Percentiles rank a stretch among this genome's conserved stretches.
phyloP scores from a whole-genome alignment of 2,888 invertebrate genomes.

The Smittia sp. region DNA sequence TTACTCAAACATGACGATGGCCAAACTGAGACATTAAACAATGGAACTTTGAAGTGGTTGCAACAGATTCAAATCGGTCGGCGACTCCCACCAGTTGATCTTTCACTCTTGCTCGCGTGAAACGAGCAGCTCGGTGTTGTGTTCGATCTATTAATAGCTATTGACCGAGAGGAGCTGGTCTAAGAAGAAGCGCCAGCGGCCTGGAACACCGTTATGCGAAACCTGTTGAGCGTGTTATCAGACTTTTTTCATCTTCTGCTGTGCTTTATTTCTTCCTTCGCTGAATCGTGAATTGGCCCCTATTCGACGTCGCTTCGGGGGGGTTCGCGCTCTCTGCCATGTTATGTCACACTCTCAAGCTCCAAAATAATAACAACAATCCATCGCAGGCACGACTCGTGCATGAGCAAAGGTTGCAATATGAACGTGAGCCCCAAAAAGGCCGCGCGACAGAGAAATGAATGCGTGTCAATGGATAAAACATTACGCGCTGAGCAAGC shows the following conservation, averaged over 20 bases:
- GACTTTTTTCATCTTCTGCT: background rate
- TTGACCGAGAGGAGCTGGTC: background rate
- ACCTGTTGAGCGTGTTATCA: slow-evolving; percentile 10
- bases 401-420: background rate
- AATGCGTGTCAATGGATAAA: background rate
- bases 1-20: too few relatives aligned
- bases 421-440: background rate
- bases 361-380: background rate
- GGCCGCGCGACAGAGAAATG: background rate
- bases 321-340: background rate
- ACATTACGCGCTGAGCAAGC: background rate
- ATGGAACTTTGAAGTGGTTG: too few relatives aligned
- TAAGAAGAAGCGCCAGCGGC: slow-evolving; percentile 2
- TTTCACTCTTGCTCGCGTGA: background rate
- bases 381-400: background rate
- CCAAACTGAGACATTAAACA: too few relatives aligned
- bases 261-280: background rate
- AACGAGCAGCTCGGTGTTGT: background rate
- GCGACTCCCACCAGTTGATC: too few relatives aligned
- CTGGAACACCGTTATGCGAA: slow-evolving; percentile 2
- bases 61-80: too few relatives aligned
- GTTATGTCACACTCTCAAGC: slow-evolving; percentile 3
- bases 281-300: background rate
- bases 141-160: background rate
- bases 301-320: background rate